Base-by-base conservation (phyloP, 2,797 vertebrate genomes). In the Cottoperca gobio region DNA sequence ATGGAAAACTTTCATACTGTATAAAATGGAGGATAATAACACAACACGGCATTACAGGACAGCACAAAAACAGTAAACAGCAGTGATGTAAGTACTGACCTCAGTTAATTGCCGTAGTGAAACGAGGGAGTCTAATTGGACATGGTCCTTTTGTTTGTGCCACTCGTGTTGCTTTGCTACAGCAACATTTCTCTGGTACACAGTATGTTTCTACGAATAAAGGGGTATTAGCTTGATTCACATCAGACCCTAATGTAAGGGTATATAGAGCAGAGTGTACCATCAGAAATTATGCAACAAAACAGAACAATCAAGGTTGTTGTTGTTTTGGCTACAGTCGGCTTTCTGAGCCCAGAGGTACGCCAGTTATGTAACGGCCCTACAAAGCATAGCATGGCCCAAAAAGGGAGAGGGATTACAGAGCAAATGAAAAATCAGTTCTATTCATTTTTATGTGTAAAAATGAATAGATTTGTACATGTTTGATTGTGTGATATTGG, bases 231-330 rank as follows among this genome's bases (percentile, higher is more conserved):
- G 33, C 31, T 39, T 26, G 14, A 37, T 76, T 62, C 14, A 19
- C 48, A 42, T 73, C 21, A 61, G n/a, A 49, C 23, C 0, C 12
- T 5, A 35, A 67, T 60, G 35, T 42, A 48, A 71, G 28, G 8
- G 8, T 37, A 21, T 19, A 64, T 9, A 49, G 24, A 72, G 16
- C 33, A 42, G 40, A 21, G 10, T 33, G 17, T n/a, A 26, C 37
- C 31, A 49, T 67, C 21, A 69, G 23, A 79, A 71, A 75, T 84
- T 49, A 83, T 74, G 61, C 78, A 84, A 64, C 68, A 26, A 70
- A 71, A 23, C 50, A 46, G 8, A 50, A 45, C 21, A 66, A 72
- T 78, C 59, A 57, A 33, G 49, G 54, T 49, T 81, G 24, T 83
- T 73, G 62, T 78, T 87, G 67, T 76, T 81, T 72, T 55, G 21